These are phyloP conservation scores for Thamnaconus septentrionalis DNA, from an alignment of 2,113 vertebrate genomes.

Conservation along the genomic window DNA sequence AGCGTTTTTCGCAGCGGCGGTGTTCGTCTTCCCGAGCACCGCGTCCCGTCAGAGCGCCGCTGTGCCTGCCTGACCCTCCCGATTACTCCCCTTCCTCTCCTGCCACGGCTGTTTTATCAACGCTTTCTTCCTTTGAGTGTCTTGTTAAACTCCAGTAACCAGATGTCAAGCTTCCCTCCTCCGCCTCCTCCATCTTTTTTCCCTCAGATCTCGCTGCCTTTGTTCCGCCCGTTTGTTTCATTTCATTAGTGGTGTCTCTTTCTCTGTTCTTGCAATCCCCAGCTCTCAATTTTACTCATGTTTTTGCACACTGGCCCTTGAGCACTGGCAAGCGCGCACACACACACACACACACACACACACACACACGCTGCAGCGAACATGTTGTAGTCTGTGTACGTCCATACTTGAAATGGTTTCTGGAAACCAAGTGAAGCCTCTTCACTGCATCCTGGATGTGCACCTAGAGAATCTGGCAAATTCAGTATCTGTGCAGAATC, in stretches of 20 bases:
- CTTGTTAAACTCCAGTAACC: constrained; percentile 60
- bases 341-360: background rate
- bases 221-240: constrained; percentile 48
- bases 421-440: too few species aligned
- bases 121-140: constrained; percentile 40
- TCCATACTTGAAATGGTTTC: too few species aligned
- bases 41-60: constrained; percentile 30
- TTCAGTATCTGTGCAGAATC: too few species aligned
- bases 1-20: too few species aligned
- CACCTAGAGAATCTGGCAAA: too few species aligned
- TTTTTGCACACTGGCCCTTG: background rate
- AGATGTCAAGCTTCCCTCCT: constrained; percentile 42
- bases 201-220: constrained; percentile 50
- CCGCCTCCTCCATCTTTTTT: constrained; percentile 29
- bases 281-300: constrained; percentile 5
- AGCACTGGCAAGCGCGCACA: background rate
- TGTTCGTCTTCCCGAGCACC: constrained; percentile 13
- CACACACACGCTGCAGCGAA: too few species aligned
- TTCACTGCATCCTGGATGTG: too few species aligned
- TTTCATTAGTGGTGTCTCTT: constrained; percentile 43
- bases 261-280: constrained; percentile 17
- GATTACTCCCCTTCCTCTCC: constrained; percentile 38
- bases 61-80: constrained; percentile 37
- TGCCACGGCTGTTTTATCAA: constrained; percentile 33
- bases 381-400: too few species aligned